Evolutionary conservation across 2,888 invertebrate species (phyloP), one percentile per base, ranked within the genome.

Genomic region (Gryllus longicercus): DNA sequence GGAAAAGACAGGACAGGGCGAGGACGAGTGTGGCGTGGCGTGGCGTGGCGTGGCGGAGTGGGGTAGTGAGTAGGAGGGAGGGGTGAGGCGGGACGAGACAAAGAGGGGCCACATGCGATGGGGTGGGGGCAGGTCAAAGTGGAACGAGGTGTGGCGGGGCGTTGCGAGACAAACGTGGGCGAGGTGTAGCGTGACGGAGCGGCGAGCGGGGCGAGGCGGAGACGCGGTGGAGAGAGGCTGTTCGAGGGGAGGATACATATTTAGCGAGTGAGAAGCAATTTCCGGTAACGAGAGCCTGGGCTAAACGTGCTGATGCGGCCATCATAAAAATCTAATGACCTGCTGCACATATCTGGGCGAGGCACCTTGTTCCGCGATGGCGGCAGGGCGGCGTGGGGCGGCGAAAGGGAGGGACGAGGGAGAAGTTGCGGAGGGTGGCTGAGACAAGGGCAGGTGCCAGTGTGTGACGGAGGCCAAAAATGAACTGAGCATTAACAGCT

Each of bases 211-310:
- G 38, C 38, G 38, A 38, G 3, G 38, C 38, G 38, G 38, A 38
- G 38, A 38, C 38, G 38, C 38, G 38, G 38, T 38, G 38, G 38
- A 38, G 38, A 38, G 38, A 5, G 38, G 38, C 0, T 38, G 38
- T 38, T 38, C 5, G 38, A 38, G 38, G 38, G 38, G 63, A 16
- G 63, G n/a, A 63, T n/a, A 63, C 63, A 63, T 63, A 63, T 63
- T 63, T 63, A 63, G 63, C n/a, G 63, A 63, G 63, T 63, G 63
- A n/a, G 63, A 63, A 63, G 63, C 63, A 63, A 63, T 63, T 63
- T 63, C 14, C 63, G 63, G 63, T 63, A 63, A 63, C 63, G 63
- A 63, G 63, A 63, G 63, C 16, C n/a, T 10, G 63, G 63, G 63
- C n/a, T 63, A 63, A 63, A 63, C 63, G 63, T 63, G 63, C 63